phyloP scores from a whole-genome alignment of 1,140 invertebrate species.

The Metopolophium dirhodum region DNA sequence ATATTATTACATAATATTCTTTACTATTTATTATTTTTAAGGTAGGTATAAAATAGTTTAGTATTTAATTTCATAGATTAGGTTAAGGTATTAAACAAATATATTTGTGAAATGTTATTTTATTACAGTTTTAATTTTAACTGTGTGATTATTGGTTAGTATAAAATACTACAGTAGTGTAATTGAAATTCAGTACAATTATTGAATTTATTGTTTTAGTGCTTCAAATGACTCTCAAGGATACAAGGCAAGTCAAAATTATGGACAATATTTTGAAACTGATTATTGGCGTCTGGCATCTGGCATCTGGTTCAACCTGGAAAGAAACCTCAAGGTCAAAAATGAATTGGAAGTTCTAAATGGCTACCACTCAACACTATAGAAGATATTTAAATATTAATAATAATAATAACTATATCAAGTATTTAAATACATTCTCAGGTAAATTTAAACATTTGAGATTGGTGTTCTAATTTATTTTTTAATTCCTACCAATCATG shows the following conservation, averaged over 20 bases:
- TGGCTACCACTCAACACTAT: constrained; percentile 68
- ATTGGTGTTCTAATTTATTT: too few species aligned
- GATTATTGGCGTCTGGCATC: constrained; percentile 47
- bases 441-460: too few species aligned
- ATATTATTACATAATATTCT: background rate
- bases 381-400: constrained; percentile 39
- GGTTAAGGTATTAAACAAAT: background rate
- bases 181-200: background rate
- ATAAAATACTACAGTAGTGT: too few species aligned
- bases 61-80: background rate
- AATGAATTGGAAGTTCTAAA: constrained; percentile 74
- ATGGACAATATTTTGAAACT: constrained; percentile 73
- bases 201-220: background rate
- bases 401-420: background rate
- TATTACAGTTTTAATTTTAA: background rate
- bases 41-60: background rate
- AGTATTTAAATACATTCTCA: background rate
- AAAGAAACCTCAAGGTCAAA: background rate
- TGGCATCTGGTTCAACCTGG: too few species aligned
- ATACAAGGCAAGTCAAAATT: constrained; percentile 63
- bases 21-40: background rate
- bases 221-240: constrained; percentile 57
- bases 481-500: too few species aligned
- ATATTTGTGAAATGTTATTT: background rate
- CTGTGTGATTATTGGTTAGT: background rate